A percentile compares a stretch with the other conserved stretches of the same genome.
Conservation (phyloP, 1,140 invertebrate species). For the Mesaphorura yosii region DNA sequence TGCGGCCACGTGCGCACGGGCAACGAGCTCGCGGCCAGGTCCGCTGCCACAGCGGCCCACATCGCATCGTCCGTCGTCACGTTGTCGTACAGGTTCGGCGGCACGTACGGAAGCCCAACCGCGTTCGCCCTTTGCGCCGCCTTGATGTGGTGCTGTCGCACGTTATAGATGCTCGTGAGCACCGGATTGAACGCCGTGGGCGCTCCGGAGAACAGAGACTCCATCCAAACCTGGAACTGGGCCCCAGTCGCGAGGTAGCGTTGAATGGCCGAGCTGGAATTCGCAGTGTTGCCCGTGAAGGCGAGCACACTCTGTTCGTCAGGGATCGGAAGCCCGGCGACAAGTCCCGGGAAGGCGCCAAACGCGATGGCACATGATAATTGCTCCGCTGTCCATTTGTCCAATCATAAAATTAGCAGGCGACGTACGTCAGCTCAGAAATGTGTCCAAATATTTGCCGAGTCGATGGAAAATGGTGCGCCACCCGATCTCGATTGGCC, state of each 20-base stretch:
- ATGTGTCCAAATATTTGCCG: too few species aligned
- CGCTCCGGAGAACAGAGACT: neutral
- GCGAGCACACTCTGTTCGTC: neutral
- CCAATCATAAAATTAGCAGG: too few species aligned
- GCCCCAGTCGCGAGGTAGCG: neutral
- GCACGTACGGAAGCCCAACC: neutral
- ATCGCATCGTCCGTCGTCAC: neutral
- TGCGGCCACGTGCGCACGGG: neutral
- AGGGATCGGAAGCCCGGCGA: too few species aligned
- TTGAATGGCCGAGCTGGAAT: neutral
- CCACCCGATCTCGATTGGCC: too few species aligned
- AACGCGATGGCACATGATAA: too few species aligned
- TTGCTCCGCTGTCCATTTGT: too few species aligned
- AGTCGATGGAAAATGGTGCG: too few species aligned
- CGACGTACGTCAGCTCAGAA: too few species aligned
- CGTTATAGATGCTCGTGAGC: neutral
- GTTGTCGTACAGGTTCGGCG: neutral
- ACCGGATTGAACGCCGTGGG: neutral
- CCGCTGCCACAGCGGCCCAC: neutral
- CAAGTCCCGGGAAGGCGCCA: too few species aligned
- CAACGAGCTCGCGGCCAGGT: neutral
- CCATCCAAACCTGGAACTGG: neutral
- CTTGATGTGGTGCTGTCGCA: neutral
- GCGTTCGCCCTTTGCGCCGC: neutral
- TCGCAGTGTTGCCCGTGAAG: neutral